phyloP scores from a whole-genome alignment of 2,113 vertebrate genomes.

The Elaphurus davidianus region DNA sequence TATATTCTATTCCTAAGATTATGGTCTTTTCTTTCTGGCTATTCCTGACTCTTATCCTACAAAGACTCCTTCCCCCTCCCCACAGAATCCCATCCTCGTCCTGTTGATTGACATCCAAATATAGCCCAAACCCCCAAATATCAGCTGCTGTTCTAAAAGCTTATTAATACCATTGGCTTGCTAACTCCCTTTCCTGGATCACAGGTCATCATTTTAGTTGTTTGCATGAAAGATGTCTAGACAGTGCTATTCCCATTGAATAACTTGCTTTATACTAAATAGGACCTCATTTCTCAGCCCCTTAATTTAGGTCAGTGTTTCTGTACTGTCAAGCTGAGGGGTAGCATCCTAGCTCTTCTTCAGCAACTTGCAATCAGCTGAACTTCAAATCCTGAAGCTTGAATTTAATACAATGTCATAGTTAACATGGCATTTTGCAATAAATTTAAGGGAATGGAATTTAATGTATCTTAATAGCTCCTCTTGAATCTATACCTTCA shows the following conservation, averaged over 20 bases:
- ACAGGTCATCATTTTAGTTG: not conserved
- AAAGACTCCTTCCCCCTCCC: not conserved
- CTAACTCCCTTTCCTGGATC: not conserved
- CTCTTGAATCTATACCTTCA: constrained; percentile 41
- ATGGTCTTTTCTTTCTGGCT: not conserved
- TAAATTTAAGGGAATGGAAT: constrained; percentile 58
- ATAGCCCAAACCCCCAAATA: not conserved
- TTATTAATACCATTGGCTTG: not conserved
- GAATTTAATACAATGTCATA: not conserved
- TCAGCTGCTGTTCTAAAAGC: not conserved
- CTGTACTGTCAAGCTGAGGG: not conserved
- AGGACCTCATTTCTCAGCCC: not conserved
- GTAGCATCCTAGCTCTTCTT: not conserved
- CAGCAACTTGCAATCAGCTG: not conserved
- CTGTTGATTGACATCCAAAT: not conserved
- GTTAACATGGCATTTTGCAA: constrained; percentile 30
- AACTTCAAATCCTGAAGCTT: constrained; percentile 4
- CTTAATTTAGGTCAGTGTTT: not conserved
- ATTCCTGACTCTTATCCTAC: not conserved
- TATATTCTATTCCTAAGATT: not conserved
- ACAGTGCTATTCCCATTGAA: not conserved
- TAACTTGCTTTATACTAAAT: not conserved
- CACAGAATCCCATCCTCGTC: not conserved
- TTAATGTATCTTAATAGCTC: constrained; percentile 57
- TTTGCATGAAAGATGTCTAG: not conserved